Conservation (phyloP, 1,140 invertebrate species). For the Leptonema lineaticorne region DNA sequence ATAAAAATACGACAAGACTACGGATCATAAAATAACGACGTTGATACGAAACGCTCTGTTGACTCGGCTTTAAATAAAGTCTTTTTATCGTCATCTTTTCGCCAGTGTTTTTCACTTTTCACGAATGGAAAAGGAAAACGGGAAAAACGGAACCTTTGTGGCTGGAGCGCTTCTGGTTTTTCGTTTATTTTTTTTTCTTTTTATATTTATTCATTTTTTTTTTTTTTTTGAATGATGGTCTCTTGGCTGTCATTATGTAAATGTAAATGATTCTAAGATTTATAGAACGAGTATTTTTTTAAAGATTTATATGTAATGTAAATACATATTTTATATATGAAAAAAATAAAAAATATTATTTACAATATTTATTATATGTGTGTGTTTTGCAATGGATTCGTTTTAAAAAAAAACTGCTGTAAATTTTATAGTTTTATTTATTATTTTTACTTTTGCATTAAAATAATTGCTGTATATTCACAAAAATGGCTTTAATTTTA, state of each 20-base stretch:
- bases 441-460: too few relatives aligned
- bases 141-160: neutral
- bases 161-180: neutral
- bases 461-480: too few relatives aligned
- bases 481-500: too few relatives aligned
- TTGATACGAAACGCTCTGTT: slow-evolving; percentile 18
- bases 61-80: neutral
- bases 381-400: too few relatives aligned
- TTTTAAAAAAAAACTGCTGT: too few relatives aligned
- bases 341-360: too few relatives aligned
- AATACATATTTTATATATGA: too few relatives aligned
- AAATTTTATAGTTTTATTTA: too few relatives aligned
- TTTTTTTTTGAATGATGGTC: slow-evolving; percentile 5
- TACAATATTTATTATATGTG: too few relatives aligned
- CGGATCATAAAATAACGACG: slow-evolving; percentile 25
- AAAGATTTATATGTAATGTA: too few relatives aligned
- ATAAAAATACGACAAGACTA: slow-evolving; percentile 3
- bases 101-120: neutral
- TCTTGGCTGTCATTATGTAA: slow-evolving; percentile 30
- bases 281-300: too few relatives aligned
- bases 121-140: neutral
- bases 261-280: slow-evolving; percentile 22
- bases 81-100: slow-evolving; percentile 19
- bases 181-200: slow-evolving; percentile 26
- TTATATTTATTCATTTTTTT: neutral